Percentiles rank a stretch among this genome's conserved stretches.
These are phyloP conservation scores for Anas platyrhynchos DNA, from an alignment of 2,113 vertebrate species.

Conservation along the genomic window DNA sequence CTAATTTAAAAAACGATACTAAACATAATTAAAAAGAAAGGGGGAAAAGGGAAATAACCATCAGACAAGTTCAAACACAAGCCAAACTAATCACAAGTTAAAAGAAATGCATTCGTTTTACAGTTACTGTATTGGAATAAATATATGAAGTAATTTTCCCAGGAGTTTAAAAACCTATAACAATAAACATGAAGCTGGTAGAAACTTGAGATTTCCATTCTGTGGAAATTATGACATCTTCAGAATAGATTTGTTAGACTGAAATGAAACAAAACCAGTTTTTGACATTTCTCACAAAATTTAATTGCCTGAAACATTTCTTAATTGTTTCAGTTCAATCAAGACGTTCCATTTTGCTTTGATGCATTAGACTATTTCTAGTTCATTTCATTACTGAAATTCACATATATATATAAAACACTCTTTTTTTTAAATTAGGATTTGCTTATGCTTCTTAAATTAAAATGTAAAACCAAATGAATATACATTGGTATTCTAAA, in stretches of 20 bases:
- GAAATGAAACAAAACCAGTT: constrained; percentile 41
- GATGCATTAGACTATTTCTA: constrained; percentile 28
- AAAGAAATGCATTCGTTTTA: neutral
- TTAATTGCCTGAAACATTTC: constrained; percentile 52
- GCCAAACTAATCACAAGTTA: neutral
- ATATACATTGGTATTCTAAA: neutral
- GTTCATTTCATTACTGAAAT: constrained; percentile 7
- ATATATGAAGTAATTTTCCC: constrained; percentile 42
- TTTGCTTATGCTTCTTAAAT: constrained; percentile 20
- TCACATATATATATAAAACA: neutral
- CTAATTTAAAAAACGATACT: neutral
- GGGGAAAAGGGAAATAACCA: neutral
- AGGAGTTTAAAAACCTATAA: constrained; percentile 29
- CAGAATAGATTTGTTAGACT: neutral
- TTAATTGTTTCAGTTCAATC: constrained; percentile 57
- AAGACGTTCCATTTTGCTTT: constrained; percentile 48
- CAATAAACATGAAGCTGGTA: neutral
- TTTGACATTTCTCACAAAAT: constrained; percentile 37
- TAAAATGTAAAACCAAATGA: neutral
- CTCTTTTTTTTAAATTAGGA: neutral
- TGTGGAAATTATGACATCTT: constrained; percentile 29
- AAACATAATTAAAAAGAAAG: constrained; percentile 9
- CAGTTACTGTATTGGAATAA: constrained; percentile 14
- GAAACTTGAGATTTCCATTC: constrained; percentile 35
- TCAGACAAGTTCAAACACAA: constrained; percentile 32